Percentiles rank a stretch among this genome's conserved stretches.
Conservation (phyloP, 2,113 vertebrate species). For the human region GRCh38 chr2:70940001-70940500, state of each 20-base stretch:
- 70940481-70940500: fast-evolving
- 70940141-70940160: not conserved
- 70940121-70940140: not conserved
- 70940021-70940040: not conserved
- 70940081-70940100: not conserved
- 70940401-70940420: not conserved
- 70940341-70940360: not conserved
- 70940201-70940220: conserved; percentile 71
- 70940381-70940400: not conserved
- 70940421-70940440: not conserved
- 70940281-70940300: not conserved
- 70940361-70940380: conserved; percentile 51
- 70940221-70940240: conserved; percentile 66
- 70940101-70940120: not conserved
- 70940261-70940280: conserved; percentile 53
- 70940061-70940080: conserved; percentile 52
- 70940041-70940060: not conserved
- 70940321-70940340: not conserved
- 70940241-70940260: conserved; percentile 55
- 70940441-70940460: not conserved
- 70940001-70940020: not conserved
- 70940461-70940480: no score
- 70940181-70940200: conserved; percentile 63
- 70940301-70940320: conserved; percentile 16
- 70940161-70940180: conserved; percentile 6